phyloP scores from a whole-genome alignment of 23 tunicate genomes.

The Styela clava region DNA sequence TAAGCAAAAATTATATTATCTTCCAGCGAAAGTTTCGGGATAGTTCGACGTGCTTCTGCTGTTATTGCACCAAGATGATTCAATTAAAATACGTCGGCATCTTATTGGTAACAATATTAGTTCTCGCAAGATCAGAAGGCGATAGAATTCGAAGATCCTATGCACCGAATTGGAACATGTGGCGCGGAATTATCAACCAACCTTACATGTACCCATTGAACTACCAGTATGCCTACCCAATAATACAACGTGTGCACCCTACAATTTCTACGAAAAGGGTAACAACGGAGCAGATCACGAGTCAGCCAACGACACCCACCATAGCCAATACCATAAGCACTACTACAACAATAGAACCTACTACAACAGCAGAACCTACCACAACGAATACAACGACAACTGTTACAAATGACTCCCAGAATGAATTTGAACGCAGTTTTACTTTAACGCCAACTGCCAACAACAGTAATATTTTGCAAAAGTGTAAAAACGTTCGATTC shows the following conservation, averaged over 20 bases:
- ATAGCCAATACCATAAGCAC: neutral
- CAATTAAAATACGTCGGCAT: no score
- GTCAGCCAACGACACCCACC: neutral
- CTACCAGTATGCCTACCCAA: neutral
- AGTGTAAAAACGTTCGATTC: conserved; percentile 2
- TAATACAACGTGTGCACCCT: neutral
- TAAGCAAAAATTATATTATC: no score
- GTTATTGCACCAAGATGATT: no score
- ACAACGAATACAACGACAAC: neutral
- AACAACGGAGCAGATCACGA: neutral
- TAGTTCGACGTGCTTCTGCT: no score
- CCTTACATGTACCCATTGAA: neutral
- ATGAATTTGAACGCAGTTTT: neutral
- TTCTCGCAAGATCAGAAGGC: no score
- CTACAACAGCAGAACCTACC: neutral
- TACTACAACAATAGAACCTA: neutral
- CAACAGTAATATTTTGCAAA: conserved; percentile 1
- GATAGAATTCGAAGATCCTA: neutral
- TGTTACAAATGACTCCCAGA: neutral
- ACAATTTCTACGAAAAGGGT: neutral
- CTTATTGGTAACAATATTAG: no score
- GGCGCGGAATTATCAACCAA: neutral
- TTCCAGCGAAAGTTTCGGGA: no score
- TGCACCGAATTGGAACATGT: neutral
- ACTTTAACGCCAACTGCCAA: neutral